Percentiles rank a stretch among this genome's conserved stretches.
phyloP scores from a whole-genome alignment of 2,888 invertebrate species.

The Melipona beecheii region DNA sequence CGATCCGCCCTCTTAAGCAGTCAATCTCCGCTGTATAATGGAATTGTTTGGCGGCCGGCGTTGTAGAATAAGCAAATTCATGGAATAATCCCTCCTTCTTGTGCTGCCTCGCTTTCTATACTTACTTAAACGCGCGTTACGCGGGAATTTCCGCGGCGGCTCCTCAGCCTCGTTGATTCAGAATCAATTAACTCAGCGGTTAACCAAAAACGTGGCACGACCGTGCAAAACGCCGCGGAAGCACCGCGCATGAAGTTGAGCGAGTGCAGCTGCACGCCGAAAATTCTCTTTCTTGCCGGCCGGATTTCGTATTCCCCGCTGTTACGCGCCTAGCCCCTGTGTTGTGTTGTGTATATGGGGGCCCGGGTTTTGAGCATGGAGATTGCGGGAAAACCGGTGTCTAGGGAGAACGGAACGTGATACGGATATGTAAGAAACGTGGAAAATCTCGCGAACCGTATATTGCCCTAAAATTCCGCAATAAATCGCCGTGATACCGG shows the following conservation, averaged over 20 bases:
- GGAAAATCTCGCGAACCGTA: background rate
- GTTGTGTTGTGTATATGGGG: background rate
- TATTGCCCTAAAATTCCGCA: background rate
- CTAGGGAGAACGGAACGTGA: constrained; percentile 34
- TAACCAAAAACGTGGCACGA: background rate
- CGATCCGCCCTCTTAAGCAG: background rate
- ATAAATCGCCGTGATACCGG: background rate
- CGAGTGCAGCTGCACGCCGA: background rate
- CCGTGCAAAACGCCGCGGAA: background rate
- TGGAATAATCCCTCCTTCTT: background rate
- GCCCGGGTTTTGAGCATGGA: constrained; percentile 3
- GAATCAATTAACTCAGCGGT: background rate
- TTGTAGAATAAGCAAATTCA: background rate
- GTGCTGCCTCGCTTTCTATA: no score
- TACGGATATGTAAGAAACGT: background rate
- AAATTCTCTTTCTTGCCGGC: constrained; percentile 27
- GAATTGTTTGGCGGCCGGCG: background rate
- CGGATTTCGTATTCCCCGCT: constrained; percentile 8
- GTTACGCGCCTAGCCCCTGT: background rate
- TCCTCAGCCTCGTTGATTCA: background rate
- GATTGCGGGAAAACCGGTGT: constrained; percentile 16
- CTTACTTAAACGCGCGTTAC: background rate
- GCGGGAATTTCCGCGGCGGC: background rate
- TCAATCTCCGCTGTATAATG: background rate
- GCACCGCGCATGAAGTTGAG: constrained; percentile 1